Evolutionary conservation across 2,797 vertebrate species (phyloP).

Genomic region (Sebastes nivosus): DNA sequence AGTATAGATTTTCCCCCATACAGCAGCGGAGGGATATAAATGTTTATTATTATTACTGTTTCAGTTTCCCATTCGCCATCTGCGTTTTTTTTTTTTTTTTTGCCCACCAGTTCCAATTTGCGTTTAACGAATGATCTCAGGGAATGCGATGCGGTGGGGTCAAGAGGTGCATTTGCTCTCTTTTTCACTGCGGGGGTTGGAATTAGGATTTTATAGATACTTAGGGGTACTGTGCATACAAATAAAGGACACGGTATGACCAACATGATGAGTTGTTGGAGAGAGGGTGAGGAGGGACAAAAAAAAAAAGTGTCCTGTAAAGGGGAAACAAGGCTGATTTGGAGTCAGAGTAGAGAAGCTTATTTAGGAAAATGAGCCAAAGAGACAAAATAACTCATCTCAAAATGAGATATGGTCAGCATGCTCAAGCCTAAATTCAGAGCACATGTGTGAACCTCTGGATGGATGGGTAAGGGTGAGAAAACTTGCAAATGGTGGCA

Average conservation of each 20-base stretch:
- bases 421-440: not conserved
- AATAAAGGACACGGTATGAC: conserved; percentile 6
- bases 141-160: conserved; percentile 44
- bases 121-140: conserved; percentile 49
- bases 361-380: not conserved
- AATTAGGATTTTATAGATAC: conserved; percentile 44
- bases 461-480: not conserved
- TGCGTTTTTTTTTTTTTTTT: conserved; percentile 15
- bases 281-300: not conserved
- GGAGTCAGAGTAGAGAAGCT: not conserved
- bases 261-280: not conserved
- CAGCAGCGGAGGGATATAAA: conserved; percentile 53
- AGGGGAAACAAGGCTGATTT: not conserved
- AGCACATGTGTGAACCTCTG: not conserved
- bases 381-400: not conserved
- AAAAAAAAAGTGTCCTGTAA: not conserved
- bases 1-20: conserved; percentile 60
- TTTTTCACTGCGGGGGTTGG: conserved; percentile 11
- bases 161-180: conserved; percentile 40
- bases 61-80: conserved; percentile 39
- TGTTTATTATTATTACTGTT: conserved; percentile 66
- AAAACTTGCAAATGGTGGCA: conserved; percentile 6
- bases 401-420: not conserved
- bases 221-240: conserved; percentile 22
- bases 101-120: conserved; percentile 53